These are phyloP conservation scores for Noctua janthe DNA, from an alignment of 2,888 invertebrate genomes.

Conservation along the genomic window DNA sequence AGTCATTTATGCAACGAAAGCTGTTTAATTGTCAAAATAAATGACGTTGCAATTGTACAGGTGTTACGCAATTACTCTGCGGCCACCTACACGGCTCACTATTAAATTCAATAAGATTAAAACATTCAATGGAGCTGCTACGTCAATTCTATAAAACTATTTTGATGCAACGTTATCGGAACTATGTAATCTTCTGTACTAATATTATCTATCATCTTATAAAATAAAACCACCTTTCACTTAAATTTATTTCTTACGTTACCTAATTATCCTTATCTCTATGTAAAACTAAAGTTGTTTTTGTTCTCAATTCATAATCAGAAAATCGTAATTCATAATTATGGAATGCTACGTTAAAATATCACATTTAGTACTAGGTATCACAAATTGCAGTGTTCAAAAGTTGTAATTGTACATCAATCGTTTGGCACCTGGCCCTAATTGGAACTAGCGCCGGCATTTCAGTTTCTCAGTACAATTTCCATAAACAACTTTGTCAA, in stretches of 20 bases:
- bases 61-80: background rate
- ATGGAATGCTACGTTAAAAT: slow-evolving; percentile 22
- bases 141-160: background rate
- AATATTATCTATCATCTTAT: background rate
- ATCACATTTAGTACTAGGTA: slow-evolving; percentile 34
- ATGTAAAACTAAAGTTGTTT: background rate
- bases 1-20: background rate
- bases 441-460: background rate
- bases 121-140: background rate
- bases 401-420: background rate
- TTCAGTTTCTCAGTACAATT: background rate
- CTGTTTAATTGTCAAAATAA: background rate
- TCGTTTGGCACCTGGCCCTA: background rate
- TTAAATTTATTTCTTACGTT: background rate
- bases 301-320: background rate
- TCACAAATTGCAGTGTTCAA: slow-evolving; percentile 24
- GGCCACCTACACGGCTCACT: too few species aligned
- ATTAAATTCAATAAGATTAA: background rate
- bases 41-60: background rate
- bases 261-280: background rate
- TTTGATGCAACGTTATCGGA: background rate
- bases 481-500: background rate
- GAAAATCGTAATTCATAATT: background rate
- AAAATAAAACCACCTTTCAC: background rate
- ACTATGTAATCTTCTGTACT: background rate